Evolutionary conservation across 2,797 vertebrate species (phyloP), one percentile per base, ranked within the genome.

Genomic region (Acanthurus tractus): DNA sequence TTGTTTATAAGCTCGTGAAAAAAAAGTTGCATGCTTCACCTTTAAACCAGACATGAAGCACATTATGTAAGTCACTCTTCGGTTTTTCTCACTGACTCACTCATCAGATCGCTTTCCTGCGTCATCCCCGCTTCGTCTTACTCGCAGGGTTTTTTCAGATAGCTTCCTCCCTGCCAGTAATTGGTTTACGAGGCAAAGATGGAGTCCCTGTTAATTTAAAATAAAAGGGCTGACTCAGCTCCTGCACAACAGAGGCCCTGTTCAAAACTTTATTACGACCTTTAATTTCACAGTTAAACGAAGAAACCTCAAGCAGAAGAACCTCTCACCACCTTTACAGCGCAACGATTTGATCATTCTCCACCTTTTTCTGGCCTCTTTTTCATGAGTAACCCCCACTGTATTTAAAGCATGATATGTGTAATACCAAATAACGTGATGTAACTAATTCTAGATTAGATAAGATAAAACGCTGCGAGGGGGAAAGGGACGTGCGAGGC

Each of bases 361-460:
- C 40, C 11, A 3, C 46, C 14, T n/a, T 8, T 38, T 44, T 58
- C 55, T 0, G 20, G 18, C 48, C 52, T 38, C n/a, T 49, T 50
- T 64, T 55, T 2, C 49, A 5, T 1, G 17, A 50, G 23, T 50
- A 40, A 71, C 38, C 80, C 44, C 10, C 23, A 52, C 78, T 40
- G 61, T 38, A 72, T 23, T 22, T 6, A 10, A 4, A 34, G 65
- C 48, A 44, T 3, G n/a, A 56, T 54, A 49, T 68, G 65, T 77
- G 54, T 79, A 58, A 78, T 70, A 61, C 53, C 23, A 68, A 80
- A 76, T 73, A 80, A 84, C 6, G 49, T 70, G 79, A 86, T 74
- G 82, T 82, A 74, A 84, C 70, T 78, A 80, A 84, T 82, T 89
- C 65, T 70, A 81, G 87, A 89, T 92, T 88, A 81, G 76, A 74